phyloP scores from a whole-genome alignment of 2,113 vertebrate genomes.

The Catharus fuscescens region DNA sequence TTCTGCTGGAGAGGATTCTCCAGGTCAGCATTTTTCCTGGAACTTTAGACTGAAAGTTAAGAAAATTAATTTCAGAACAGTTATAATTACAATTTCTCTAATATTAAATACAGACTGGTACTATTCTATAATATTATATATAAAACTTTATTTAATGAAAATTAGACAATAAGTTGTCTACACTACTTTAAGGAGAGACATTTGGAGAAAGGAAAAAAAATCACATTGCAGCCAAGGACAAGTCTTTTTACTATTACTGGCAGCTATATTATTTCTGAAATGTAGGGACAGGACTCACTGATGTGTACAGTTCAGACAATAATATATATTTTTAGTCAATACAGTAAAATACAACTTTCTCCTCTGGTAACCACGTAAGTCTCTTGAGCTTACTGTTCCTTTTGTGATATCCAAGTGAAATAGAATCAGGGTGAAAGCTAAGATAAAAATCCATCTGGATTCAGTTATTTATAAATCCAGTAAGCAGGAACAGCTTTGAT shows the following conservation, averaged over 20 bases:
- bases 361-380: background rate
- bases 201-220: background rate
- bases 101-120: background rate
- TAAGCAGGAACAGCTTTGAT: background rate
- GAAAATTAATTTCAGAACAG: background rate
- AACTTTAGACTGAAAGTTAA: background rate
- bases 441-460: background rate
- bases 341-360: background rate
- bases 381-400: background rate
- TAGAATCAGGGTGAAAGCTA: background rate
- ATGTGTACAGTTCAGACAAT: background rate
- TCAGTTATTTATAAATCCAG: background rate
- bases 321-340: background rate
- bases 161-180: background rate
- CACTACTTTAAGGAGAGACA: background rate
- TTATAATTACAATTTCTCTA: background rate
- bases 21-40: background rate
- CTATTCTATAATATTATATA: background rate
- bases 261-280: background rate
- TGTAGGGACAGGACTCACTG: background rate
- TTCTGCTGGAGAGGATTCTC: background rate
- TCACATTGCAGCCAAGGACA: background rate
- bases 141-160: background rate
- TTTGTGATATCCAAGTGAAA: background rate
- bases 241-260: background rate